Percentiles rank a stretch among this genome's conserved stretches.
Conservation (phyloP, 2,888 invertebrate genomes). For the Conistra vaccinii region DNA sequence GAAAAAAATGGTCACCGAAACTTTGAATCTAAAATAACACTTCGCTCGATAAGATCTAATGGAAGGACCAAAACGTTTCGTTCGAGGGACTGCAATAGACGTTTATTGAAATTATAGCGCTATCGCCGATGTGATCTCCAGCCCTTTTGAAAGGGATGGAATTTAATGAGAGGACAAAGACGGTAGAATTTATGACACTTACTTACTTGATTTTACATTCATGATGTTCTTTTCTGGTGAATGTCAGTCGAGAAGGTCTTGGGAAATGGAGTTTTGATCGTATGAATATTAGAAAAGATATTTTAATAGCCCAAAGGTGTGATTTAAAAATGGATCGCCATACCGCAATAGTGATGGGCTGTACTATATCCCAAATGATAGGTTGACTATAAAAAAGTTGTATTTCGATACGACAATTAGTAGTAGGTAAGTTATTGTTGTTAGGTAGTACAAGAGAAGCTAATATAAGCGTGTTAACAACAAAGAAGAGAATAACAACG, state of each 20-base stretch:
- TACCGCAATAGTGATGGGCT: background rate
- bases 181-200: constrained; percentile 65
- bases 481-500: background rate
- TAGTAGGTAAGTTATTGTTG: no score
- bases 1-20: constrained; percentile 31
- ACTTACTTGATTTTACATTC: constrained; percentile 52
- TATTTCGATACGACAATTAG: no score
- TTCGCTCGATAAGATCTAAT: constrained; percentile 62
- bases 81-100: constrained; percentile 73
- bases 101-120: constrained; percentile 82
- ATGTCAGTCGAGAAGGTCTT: background rate
- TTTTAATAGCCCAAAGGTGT: no score
- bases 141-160: constrained; percentile 73
- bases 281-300: background rate
- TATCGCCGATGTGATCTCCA: constrained; percentile 79
- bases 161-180: constrained; percentile 73
- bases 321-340: background rate
- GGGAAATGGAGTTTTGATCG: background rate
- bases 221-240: constrained; percentile 41
- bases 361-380: background rate
- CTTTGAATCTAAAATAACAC: constrained; percentile 60
- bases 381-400: background rate
- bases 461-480: no score
- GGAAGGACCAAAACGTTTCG: constrained; percentile 46
- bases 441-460: no score